Conservation (phyloP, 2,797 vertebrate genomes). For the Chloroceryle inda region DNA sequence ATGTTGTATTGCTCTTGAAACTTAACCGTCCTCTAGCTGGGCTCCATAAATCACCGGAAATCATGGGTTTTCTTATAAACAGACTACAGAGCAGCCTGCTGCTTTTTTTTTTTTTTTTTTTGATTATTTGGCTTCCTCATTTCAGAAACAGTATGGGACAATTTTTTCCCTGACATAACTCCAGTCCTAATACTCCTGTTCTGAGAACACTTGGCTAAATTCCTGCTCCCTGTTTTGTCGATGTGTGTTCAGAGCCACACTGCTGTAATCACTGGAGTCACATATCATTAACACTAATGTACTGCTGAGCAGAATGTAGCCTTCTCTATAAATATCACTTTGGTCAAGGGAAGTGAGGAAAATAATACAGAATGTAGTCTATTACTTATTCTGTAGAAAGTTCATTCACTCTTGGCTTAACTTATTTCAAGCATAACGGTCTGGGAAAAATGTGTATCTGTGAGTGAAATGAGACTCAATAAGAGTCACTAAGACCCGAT, state of each 20-base stretch:
- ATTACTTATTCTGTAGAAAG: background rate
- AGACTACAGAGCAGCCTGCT: background rate
- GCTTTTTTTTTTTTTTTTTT: background rate
- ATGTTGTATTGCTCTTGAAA: conserved; percentile 16
- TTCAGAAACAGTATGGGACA: background rate
- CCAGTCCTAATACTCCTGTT: background rate
- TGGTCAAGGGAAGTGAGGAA: background rate
- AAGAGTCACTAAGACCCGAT: background rate
- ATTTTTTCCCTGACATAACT: background rate
- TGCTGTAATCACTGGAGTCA: background rate
- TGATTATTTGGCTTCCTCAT: background rate
- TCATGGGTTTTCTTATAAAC: conserved; percentile 2
- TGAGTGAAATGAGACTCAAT: background rate
- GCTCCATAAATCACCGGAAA: conserved; percentile 2
- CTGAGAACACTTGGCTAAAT: background rate
- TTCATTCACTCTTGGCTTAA: conserved; percentile 21
- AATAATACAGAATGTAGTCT: background rate
- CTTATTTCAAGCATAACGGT: background rate
- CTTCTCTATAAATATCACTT: conserved; percentile 19
- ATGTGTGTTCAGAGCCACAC: background rate
- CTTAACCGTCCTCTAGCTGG: conserved; percentile 2
- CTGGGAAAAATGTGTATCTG: background rate
- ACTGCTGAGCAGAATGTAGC: background rate
- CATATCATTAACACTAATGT: background rate
- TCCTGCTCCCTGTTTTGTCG: background rate